Evolutionary conservation across 2,888 invertebrate species (phyloP).

Genomic region (Agriopis leucophaearia): DNA sequence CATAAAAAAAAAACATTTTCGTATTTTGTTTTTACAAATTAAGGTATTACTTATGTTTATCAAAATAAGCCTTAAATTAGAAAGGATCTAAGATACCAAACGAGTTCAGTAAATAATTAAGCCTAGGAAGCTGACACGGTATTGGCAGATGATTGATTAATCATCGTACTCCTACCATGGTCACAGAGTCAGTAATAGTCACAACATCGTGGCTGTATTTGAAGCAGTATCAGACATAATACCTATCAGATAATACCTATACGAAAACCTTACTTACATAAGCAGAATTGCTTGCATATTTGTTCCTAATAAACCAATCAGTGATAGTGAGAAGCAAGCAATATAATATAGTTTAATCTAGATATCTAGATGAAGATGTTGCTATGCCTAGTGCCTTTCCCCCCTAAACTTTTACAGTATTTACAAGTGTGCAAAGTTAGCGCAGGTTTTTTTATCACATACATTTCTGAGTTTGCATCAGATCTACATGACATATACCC

Average conservation of each 20-base stretch:
- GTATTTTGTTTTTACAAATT: no score
- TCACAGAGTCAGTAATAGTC: conserved; percentile 36
- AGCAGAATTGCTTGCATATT: background rate
- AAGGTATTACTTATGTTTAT: background rate
- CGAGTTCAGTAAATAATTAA: conserved; percentile 51
- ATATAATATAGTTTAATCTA: no score
- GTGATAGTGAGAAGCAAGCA: no score
- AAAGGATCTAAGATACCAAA: conserved; percentile 41
- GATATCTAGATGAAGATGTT: no score
- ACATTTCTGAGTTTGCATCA: no score
- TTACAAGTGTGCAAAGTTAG: no score
- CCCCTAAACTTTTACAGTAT: no score
- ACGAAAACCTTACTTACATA: background rate
- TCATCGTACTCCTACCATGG: conserved; percentile 40
- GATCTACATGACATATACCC: no score
- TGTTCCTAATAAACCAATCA: no score
- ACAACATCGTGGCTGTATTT: background rate
- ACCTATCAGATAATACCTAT: background rate
- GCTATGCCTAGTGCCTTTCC: no score
- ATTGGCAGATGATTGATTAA: conserved; percentile 54
- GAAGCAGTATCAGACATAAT: background rate
- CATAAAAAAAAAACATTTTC: no score
- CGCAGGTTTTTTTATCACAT: no score
- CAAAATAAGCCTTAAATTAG: conserved; percentile 28
- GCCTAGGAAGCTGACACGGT: conserved; percentile 44